Percentiles rank a stretch among this genome's conserved stretches.
Conservation (phyloP, 1,140 invertebrate genomes). For the Caerostris darwini region DNA sequence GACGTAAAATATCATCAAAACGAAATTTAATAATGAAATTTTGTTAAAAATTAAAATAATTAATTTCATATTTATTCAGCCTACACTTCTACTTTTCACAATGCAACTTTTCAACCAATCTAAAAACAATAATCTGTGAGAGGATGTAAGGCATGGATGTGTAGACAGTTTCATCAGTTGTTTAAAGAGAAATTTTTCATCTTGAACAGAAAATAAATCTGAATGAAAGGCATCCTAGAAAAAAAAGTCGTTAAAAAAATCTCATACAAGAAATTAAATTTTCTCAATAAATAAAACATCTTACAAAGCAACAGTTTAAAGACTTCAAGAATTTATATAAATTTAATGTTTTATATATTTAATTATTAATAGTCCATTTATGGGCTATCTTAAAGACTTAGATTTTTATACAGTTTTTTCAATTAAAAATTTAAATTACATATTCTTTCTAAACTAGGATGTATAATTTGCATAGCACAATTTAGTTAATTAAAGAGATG, state of each 20-base stretch:
- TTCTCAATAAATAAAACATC: neutral
- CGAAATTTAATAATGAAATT: neutral
- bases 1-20: no score
- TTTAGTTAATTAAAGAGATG: no score
- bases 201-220: conserved; percentile 73
- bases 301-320: no score
- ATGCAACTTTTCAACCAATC: conserved; percentile 73
- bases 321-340: no score
- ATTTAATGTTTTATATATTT: no score
- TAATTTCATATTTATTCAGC: neutral
- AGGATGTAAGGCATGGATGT: conserved; percentile 77
- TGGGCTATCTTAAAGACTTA: no score
- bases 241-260: neutral
- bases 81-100: conserved; percentile 28
- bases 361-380: no score
- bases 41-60: neutral
- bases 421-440: no score
- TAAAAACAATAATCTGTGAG: conserved; percentile 77
- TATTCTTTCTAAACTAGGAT: no score
- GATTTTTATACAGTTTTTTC: no score
- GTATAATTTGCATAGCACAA: no score
- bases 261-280: neutral
- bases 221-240: conserved; percentile 75
- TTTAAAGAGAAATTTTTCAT: conserved; percentile 78
- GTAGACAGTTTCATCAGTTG: conserved; percentile 72